Evolutionary conservation across 2,113 vertebrate species (phyloP).

Genomic region (Oceanodroma tethys): DNA sequence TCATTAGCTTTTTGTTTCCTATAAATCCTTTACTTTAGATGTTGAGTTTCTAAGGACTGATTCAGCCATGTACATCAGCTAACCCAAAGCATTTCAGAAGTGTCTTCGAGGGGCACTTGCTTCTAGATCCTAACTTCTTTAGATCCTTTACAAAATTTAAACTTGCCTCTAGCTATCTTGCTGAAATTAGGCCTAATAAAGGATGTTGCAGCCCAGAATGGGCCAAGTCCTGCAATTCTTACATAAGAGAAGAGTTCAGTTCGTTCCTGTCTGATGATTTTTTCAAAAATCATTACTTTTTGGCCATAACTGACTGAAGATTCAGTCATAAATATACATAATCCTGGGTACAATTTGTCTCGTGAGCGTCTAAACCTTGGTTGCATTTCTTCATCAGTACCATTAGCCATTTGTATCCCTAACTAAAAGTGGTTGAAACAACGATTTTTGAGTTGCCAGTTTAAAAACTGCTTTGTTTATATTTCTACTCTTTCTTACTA

Average conservation of each 20-base stretch:
- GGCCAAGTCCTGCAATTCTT: background rate
- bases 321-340: background rate
- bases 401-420: background rate
- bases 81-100: background rate
- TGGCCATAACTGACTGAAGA: background rate
- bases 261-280: background rate
- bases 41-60: background rate
- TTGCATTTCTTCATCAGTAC: background rate
- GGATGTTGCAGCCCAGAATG: background rate
- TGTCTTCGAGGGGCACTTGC: background rate
- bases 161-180: background rate
- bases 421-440: background rate
- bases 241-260: background rate
- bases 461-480: background rate
- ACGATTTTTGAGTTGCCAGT: background rate
- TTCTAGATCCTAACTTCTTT: background rate
- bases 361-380: background rate
- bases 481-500: background rate
- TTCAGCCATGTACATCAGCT: background rate
- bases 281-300: background rate
- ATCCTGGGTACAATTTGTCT: background rate
- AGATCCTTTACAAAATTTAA: background rate
- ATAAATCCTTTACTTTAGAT: background rate
- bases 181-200: background rate
- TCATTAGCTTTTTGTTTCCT: slow-evolving; percentile 34